Evolutionary conservation across 2,113 vertebrate species (phyloP), one percentile per base, ranked within the genome.

Genomic region (Hydropotes inermis): DNA sequence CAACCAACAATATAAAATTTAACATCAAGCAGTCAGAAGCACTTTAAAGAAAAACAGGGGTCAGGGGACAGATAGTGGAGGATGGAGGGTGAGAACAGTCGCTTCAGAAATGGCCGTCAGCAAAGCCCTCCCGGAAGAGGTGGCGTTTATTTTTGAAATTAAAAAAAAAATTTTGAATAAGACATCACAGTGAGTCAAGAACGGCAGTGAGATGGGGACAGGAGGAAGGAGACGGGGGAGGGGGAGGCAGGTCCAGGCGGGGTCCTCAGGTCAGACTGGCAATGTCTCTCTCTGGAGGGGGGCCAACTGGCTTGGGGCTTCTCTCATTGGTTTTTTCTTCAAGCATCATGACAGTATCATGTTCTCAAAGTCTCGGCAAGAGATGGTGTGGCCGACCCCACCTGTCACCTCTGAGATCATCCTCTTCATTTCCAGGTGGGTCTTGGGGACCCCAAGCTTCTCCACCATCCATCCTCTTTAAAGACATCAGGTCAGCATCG

Each of bases 331-430:
- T 99, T 99, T 99, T 99, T 98, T 99, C 99, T 99, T 99, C 99
- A 97, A 99, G 99, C 98, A 99, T 98, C 99, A 99, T 99, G 98
- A 99, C 99, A 99, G 99, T 99, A 99, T 99, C 99, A 99, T 99
- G 47, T 99, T 99, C 94, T 99, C 99, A 33, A 99, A 99, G 98
- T 99, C 99, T 91, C 99, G 98, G 99, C 99, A 99, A 6, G 99
- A 99, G 98, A 99, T 99, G 89, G 99, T 99, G 97, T 99, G 99
- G 0, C 99, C 99, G 97, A 98, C 98, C 54, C 99, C 99, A 0
- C 99, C 99, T 0, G 99, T 99, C 98, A 99, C 99, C 97, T 99
- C 99, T 0, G 99, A 98, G n/a, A 99, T 99, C 99, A 99, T 99
- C 97, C 99, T 99, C 98, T 99, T 99, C 98, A 99, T 98, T 98